phyloP scores from a whole-genome alignment of 2,888 invertebrate genomes.

The Chrysolina americana region DNA sequence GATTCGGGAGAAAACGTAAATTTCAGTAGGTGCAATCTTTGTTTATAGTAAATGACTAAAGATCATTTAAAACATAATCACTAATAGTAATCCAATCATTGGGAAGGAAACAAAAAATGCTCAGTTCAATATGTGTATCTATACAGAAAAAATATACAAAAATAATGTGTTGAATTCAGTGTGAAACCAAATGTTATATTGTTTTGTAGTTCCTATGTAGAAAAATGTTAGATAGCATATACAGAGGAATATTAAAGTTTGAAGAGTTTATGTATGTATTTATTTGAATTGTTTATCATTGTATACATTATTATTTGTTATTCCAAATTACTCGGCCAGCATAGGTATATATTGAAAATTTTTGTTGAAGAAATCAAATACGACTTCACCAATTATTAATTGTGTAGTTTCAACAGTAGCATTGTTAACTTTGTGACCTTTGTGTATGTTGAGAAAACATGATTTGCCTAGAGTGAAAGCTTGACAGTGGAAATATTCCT shows the following conservation, averaged over 20 bases:
- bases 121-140: no score
- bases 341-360: no score
- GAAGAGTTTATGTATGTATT: constrained; percentile 21
- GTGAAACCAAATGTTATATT: not conserved
- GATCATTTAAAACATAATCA: no score
- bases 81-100: no score
- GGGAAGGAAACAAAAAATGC: no score
- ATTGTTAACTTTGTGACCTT: no score
- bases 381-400: not conserved
- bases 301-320: not conserved
- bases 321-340: not conserved
- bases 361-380: no score
- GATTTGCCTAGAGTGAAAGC: not conserved
- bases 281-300: constrained; percentile 1
- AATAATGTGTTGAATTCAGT: not conserved
- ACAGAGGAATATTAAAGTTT: constrained; percentile 17
- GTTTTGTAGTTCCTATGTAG: constrained; percentile 16
- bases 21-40: no score
- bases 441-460: not conserved
- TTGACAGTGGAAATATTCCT: not conserved
- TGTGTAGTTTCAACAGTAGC: not conserved
- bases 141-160: not conserved
- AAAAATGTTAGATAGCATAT: constrained; percentile 13
- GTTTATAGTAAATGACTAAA: no score
- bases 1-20: no score